These are phyloP conservation scores for Amazona ochrocephala DNA, from an alignment of 2,797 vertebrate species.

Conservation along the genomic window DNA sequence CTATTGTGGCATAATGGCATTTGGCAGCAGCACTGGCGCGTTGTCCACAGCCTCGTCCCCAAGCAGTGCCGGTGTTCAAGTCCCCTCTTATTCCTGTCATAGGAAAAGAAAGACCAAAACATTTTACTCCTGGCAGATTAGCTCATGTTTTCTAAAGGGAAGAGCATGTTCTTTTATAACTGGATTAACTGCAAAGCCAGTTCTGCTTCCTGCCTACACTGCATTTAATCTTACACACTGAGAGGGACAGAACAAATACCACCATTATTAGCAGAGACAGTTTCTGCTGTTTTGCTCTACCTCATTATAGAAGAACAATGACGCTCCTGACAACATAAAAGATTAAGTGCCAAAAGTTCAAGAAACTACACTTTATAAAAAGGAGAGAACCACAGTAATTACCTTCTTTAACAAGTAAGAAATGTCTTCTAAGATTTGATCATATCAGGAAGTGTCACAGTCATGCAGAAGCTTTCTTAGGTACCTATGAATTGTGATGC, in stretches of 20 bases:
- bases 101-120: background rate
- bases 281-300: background rate
- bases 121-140: background rate
- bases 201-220: background rate
- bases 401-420: background rate
- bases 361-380: background rate
- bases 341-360: background rate
- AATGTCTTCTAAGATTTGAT: background rate
- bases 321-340: background rate
- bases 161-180: background rate
- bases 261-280: background rate
- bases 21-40: fast-evolving
- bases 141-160: background rate
- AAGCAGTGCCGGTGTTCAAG: background rate
- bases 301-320: background rate
- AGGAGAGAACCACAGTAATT: background rate
- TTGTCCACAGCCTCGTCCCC: background rate
- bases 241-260: background rate
- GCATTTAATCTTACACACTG: background rate
- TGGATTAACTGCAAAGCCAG: background rate
- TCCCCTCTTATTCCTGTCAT: background rate
- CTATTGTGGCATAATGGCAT: fast-evolving
- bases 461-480: background rate
- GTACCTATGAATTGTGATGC: background rate
- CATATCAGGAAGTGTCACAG: background rate